Percentiles rank a stretch among this genome's conserved stretches.
Evolutionary conservation across 2,113 vertebrate species (phyloP).

Genomic region (Turdus rufiventris): DNA sequence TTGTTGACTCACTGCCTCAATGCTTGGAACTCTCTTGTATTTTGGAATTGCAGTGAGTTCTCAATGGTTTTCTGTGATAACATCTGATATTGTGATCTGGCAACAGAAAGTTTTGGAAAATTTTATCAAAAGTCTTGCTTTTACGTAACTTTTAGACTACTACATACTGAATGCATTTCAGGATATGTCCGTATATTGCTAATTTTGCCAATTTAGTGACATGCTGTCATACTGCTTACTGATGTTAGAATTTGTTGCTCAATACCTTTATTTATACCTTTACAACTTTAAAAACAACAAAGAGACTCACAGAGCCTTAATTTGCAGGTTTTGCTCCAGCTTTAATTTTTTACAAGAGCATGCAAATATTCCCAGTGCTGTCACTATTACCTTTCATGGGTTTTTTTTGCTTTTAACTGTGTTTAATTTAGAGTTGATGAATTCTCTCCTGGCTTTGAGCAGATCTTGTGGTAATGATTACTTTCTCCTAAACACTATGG

Average conservation of each 20-base stretch:
- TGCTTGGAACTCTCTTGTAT: neutral
- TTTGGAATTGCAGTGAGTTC: conserved; percentile 18
- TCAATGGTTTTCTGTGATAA: neutral
- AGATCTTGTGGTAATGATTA: neutral
- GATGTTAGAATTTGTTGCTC: neutral
- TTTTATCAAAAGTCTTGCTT: neutral
- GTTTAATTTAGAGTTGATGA: neutral
- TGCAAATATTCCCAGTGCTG: neutral
- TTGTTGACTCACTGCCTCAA: neutral
- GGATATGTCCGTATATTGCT: neutral
- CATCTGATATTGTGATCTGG: neutral
- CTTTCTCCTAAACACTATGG: neutral
- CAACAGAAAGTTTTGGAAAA: neutral
- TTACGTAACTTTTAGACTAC: neutral
- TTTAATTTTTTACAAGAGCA: neutral
- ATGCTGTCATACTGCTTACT: neutral
- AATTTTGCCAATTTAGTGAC: neutral
- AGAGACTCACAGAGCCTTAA: neutral
- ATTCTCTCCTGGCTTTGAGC: neutral
- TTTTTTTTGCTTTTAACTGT: neutral
- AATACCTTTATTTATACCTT: neutral
- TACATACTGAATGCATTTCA: neutral
- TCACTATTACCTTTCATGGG: neutral
- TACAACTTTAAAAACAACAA: neutral
- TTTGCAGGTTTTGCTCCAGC: neutral